Evolutionary conservation across 2,797 vertebrate species (phyloP), one percentile per base, ranked within the genome.

Genomic region (Nothura maculosa): DNA sequence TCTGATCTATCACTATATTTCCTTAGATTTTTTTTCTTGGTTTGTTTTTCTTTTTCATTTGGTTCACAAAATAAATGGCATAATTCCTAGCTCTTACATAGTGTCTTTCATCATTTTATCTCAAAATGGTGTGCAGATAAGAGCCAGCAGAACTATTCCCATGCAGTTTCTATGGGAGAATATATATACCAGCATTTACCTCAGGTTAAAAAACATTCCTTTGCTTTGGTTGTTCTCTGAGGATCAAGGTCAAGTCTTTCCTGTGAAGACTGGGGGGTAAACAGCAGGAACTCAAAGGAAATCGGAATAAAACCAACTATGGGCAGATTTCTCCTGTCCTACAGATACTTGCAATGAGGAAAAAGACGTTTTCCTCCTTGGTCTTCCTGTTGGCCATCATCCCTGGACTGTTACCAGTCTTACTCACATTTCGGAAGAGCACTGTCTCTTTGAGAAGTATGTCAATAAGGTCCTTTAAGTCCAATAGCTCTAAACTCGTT

Each of bases 11-110:
- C 74, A 48, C 77, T 79, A 1, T 25, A 45, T 81, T 93, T 85
- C 70, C 72, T 95, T 40, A 4, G 30, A 32, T 89, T 84, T 89
- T 67, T 87, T 94, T 86, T 85, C 52, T 45, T 4, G 13, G 32
- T 42, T 91, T 94, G 74, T 92, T 96, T 95, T 93, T 42, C 70
- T 84, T 57, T 80, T 81, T 61, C 45, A 93, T 91, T 85, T 61
- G 32, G 77, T 61, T 91, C 90, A 91, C 94, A 95, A 89, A 94
- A 94, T 85, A 93, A 92, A 94, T 84, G 32, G 60, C 3, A 8
- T 70, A 79, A 93, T 91, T 92, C 77, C 63, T 68, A 64, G 74
- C 34, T 87, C 43, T 75, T 67, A n/a, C 15, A 11, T 3, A 0
- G 0, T 17, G 52, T 38, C 87, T 88, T 92, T 82, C 77, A 91